Percentiles rank a stretch among this genome's conserved stretches.
phyloP scores from a whole-genome alignment of 2,888 invertebrate species.

The Masnerella sp. region DNA sequence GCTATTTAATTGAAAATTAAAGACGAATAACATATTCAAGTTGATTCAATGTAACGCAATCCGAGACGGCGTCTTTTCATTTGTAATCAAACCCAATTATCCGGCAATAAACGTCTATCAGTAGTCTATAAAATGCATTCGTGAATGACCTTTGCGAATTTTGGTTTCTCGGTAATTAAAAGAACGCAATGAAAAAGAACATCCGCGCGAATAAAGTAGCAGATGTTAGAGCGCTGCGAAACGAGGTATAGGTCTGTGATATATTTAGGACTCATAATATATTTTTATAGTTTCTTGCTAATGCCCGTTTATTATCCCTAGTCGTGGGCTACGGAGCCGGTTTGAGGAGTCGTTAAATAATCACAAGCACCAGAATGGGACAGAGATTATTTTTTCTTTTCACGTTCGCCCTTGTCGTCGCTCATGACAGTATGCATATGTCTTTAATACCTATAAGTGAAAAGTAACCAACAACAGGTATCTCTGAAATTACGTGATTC shows the following conservation, averaged over 20 bases:
- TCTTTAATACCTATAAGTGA: constrained; percentile 41
- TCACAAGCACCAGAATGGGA: constrained; percentile 44
- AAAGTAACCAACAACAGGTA: constrained; percentile 37
- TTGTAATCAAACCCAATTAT: constrained; percentile 38
- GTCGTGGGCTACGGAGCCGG: constrained; percentile 58
- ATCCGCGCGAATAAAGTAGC: constrained; percentile 48
- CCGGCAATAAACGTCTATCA: constrained; percentile 20
- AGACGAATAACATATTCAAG: too few species aligned
- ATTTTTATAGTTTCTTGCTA: constrained; percentile 65
- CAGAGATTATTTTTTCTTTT: constrained; percentile 41
- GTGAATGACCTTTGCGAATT: constrained; percentile 25
- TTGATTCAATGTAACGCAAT: not conserved
- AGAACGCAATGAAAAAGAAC: constrained; percentile 40
- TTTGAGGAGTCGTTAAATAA: constrained; percentile 63
- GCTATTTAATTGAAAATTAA: too few species aligned
- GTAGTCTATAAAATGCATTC: constrained; percentile 41
- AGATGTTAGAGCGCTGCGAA: constrained; percentile 52
- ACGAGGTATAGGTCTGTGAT: constrained; percentile 55
- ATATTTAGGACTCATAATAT: constrained; percentile 62
- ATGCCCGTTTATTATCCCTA: constrained; percentile 64
- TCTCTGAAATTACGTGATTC: constrained; percentile 20
- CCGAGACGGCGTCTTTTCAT: constrained; percentile 3
- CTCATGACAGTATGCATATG: constrained; percentile 24
- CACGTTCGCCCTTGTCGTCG: constrained; percentile 28
- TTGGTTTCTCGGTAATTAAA: constrained; percentile 47